Conservation (phyloP, 2,888 invertebrate genomes). For the Carterocephalus palaemon region DNA sequence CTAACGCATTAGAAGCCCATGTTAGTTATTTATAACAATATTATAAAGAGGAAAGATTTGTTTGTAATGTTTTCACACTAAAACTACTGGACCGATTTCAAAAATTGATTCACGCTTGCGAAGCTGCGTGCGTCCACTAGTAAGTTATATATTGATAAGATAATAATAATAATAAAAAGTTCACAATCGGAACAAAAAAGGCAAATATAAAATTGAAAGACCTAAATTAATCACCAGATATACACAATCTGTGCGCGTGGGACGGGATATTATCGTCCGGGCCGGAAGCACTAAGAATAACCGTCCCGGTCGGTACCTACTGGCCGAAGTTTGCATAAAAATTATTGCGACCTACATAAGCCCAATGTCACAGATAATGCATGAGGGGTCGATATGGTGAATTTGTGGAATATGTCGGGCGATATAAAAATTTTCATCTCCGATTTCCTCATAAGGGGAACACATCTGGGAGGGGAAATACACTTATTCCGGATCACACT, state of each 20-base stretch:
- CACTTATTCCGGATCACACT: background rate
- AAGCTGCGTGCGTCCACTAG: too few relatives aligned
- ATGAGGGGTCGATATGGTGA: background rate
- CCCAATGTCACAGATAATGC: conserved; percentile 13
- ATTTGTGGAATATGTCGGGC: background rate
- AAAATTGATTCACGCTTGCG: too few relatives aligned
- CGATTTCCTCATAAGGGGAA: too few relatives aligned
- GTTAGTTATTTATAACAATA: too few relatives aligned
- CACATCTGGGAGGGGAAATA: too few relatives aligned
- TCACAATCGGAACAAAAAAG: background rate
- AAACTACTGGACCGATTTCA: too few relatives aligned
- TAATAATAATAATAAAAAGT: too few relatives aligned
- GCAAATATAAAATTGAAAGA: conserved; percentile 8
- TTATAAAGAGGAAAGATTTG: too few relatives aligned
- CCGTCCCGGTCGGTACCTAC: conserved; percentile 1
- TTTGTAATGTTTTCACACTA: too few relatives aligned
- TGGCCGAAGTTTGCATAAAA: conserved; percentile 2
- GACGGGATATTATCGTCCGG: conserved; percentile 16
- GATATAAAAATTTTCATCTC: too few relatives aligned
- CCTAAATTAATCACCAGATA: conserved; percentile 21
- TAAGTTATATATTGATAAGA: too few relatives aligned
- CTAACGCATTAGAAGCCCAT: too few relatives aligned
- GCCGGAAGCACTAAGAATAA: conserved; percentile 16
- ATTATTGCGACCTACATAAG: conserved; percentile 7
- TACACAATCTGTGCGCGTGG: conserved; percentile 22